Evolutionary conservation across 2,113 vertebrate genomes (phyloP).

Genomic region (Steatornis caripensis): DNA sequence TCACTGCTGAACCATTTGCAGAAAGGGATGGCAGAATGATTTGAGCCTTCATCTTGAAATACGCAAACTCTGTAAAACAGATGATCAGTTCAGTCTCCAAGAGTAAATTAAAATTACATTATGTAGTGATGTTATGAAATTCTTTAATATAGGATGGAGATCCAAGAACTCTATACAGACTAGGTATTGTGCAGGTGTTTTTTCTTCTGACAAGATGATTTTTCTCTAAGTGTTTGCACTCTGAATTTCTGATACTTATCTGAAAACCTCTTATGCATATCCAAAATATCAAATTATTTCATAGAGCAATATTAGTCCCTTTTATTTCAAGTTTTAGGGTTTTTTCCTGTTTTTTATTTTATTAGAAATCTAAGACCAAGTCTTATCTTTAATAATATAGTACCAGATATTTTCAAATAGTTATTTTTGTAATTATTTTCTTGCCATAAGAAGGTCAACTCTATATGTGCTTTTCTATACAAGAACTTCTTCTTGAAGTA

Average conservation of each 20-base stretch:
- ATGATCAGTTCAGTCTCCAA: background rate
- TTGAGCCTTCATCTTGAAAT: background rate
- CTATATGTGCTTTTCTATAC: background rate
- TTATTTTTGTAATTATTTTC: background rate
- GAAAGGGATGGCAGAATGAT: background rate
- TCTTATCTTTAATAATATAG: background rate
- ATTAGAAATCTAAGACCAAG: background rate
- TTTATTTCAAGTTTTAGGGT: background rate
- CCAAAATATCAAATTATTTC: background rate
- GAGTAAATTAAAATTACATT: background rate
- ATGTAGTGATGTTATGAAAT: background rate
- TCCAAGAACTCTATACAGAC: background rate
- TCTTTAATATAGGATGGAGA: background rate
- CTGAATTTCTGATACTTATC: background rate
- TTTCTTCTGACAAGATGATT: background rate
- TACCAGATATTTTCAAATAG: background rate
- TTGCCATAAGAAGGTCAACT: background rate
- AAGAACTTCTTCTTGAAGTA: background rate
- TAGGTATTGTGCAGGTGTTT: background rate
- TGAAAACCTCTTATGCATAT: background rate
- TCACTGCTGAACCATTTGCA: background rate
- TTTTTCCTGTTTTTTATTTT: background rate
- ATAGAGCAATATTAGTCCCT: background rate
- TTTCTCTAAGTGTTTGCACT: background rate
- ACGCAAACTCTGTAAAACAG: background rate